These are phyloP conservation scores for Xiphophorus couchianus DNA, from an alignment of 2,113 vertebrate species.

Conservation along the genomic window DNA sequence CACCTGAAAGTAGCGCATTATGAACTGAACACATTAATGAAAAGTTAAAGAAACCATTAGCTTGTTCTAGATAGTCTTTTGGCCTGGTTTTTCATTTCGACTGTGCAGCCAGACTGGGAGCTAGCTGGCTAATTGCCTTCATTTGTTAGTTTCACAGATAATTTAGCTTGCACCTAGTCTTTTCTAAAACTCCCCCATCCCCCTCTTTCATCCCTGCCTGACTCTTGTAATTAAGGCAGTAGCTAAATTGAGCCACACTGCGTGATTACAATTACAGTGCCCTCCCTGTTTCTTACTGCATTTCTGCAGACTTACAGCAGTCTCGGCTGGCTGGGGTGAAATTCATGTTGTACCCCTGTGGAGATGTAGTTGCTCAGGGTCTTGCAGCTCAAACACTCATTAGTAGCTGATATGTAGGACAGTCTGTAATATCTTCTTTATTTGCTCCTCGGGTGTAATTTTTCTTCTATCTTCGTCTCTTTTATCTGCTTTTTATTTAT, in stretches of 20 bases:
- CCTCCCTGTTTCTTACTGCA: slow-evolving; percentile 31
- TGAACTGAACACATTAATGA: slow-evolving; percentile 52
- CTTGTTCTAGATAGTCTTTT: slow-evolving; percentile 57
- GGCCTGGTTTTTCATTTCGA: slow-evolving; percentile 69
- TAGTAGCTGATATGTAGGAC: slow-evolving; percentile 65
- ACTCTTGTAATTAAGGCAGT: slow-evolving; percentile 62
- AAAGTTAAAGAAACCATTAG: slow-evolving; percentile 52
- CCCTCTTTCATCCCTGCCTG: slow-evolving; percentile 41
- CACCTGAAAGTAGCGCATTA: slow-evolving; percentile 36
- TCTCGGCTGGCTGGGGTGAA: slow-evolving; percentile 50
- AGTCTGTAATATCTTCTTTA: slow-evolving; percentile 49
- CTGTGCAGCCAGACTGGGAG: slow-evolving; percentile 49
- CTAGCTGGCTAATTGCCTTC: slow-evolving; percentile 74
- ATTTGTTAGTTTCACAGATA: slow-evolving; percentile 80
- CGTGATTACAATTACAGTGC: slow-evolving; percentile 54
- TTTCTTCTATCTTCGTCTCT: slow-evolving; percentile 47
- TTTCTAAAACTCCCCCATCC: slow-evolving; percentile 54
- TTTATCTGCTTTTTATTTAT: slow-evolving; percentile 58
- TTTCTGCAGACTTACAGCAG: slow-evolving; percentile 48
- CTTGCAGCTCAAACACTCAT: slow-evolving; percentile 62
- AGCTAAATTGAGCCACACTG: slow-evolving; percentile 56
- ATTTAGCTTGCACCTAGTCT: slow-evolving; percentile 70
- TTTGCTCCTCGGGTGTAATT: slow-evolving; percentile 45
- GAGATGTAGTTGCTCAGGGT: slow-evolving; percentile 60
- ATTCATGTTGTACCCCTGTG: slow-evolving; percentile 51